Evolutionary conservation across 2,888 invertebrate species (phyloP).

Genomic region (Eilema caniola): DNA sequence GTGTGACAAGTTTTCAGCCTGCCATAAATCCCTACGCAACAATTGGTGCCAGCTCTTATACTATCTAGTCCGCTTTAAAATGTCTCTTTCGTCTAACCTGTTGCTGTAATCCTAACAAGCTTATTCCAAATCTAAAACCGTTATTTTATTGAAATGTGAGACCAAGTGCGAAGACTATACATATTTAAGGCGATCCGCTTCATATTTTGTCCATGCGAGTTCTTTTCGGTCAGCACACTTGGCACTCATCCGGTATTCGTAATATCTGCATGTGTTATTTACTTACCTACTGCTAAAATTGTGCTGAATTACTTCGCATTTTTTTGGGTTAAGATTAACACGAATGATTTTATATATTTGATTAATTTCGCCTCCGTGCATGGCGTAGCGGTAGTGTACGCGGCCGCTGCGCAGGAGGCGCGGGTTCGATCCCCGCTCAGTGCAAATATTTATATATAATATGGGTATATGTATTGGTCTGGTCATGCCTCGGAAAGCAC

Average conservation of each 20-base stretch:
- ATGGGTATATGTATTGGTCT: too few relatives aligned
- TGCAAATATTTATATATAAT: too few relatives aligned
- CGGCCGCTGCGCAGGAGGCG: too few relatives aligned
- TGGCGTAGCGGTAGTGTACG: too few relatives aligned
- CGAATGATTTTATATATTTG: too few relatives aligned
- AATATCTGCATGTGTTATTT: slow-evolving; percentile 34
- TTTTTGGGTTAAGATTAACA: slow-evolving; percentile 18
- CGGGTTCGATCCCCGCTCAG: too few relatives aligned
- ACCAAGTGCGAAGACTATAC: slow-evolving; percentile 14
- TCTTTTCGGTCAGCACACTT: slow-evolving; percentile 38
- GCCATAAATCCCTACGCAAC: too few relatives aligned
- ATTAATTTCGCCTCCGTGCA: too few relatives aligned
- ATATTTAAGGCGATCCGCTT: slow-evolving; percentile 36
- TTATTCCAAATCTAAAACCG: slow-evolving; percentile 8
- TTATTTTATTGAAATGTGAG: slow-evolving; percentile 13
- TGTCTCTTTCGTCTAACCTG: background rate
- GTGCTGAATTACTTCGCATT: slow-evolving; percentile 21
- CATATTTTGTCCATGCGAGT: slow-evolving; percentile 26
- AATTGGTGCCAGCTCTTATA: too few relatives aligned
- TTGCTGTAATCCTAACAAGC: background rate
- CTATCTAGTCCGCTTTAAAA: background rate
- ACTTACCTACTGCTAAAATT: slow-evolving; percentile 37
- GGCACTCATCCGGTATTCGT: slow-evolving; percentile 26
- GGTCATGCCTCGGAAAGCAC: too few relatives aligned
- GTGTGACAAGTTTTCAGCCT: too few relatives aligned